phyloP scores from a whole-genome alignment of 2,113 vertebrate genomes.

The Lepisosteus osseus region DNA sequence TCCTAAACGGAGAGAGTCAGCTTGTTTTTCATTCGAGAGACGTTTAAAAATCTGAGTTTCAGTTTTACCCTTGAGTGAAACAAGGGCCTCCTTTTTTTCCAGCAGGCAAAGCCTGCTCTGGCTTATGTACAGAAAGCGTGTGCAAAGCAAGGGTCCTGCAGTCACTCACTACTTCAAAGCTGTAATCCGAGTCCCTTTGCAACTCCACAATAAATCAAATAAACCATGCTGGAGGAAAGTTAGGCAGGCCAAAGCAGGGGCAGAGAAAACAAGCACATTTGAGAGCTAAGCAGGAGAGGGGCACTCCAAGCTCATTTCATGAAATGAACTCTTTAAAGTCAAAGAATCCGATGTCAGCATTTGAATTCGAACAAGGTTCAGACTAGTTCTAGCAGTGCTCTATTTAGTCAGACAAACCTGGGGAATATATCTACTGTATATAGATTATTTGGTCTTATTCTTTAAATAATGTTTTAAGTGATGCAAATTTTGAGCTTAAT shows the following conservation, averaged over 20 bases:
- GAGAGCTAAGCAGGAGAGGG: not conserved
- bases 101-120: conserved; percentile 40
- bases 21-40: conserved; percentile 27
- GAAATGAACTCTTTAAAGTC: conserved; percentile 2
- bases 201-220: conserved; percentile 74
- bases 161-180: conserved; percentile 73
- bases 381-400: too few species aligned
- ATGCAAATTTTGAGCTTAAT: too few species aligned
- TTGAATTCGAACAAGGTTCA: not conserved
- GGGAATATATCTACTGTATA: too few species aligned
- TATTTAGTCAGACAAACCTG: too few species aligned
- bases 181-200: conserved; percentile 68
- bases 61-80: conserved; percentile 29
- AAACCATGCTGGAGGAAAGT: conserved; percentile 53
- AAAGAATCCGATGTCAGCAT: not conserved
- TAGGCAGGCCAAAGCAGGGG: conserved; percentile 32
- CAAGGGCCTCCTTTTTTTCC: conserved; percentile 41
- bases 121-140: conserved; percentile 58
- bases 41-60: conserved; percentile 25
- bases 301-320: not conserved
- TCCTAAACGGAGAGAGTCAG: conserved; percentile 18
- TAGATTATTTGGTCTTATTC: too few species aligned
- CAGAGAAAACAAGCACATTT: conserved; percentile 36
- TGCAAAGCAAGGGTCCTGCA: conserved; percentile 64
- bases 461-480: too few species aligned